These are phyloP conservation scores for Chaetodon auriga DNA, from an alignment of 2,113 vertebrate species.

Conservation along the genomic window DNA sequence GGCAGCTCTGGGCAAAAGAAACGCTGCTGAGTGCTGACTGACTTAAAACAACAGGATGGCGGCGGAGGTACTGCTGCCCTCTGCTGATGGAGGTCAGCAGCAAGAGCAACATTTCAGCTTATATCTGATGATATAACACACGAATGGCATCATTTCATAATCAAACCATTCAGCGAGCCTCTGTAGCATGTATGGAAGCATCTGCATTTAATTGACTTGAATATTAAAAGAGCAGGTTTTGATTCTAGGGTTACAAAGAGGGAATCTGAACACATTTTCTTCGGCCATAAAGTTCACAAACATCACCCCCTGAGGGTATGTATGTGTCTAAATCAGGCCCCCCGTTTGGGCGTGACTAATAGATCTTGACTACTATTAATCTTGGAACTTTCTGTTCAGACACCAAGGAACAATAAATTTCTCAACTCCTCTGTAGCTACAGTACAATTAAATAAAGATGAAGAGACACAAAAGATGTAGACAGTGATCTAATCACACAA, in stretches of 20 bases:
- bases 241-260: neutral
- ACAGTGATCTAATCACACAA: constrained; percentile 41
- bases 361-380: neutral
- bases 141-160: too few relatives aligned
- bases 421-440: neutral
- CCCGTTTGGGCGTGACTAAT: neutral
- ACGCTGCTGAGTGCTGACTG: constrained; percentile 10
- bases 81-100: constrained; percentile 50
- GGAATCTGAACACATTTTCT: too few relatives aligned
- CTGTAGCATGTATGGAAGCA: neutral
- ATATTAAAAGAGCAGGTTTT: neutral
- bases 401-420: constrained; percentile 41
- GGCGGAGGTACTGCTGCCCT: constrained; percentile 49
- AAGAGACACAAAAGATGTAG: neutral
- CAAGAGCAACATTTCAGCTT: neutral
- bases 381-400: constrained; percentile 11
- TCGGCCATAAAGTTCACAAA: neutral
- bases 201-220: neutral
- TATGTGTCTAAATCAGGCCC: neutral
- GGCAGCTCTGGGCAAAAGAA: constrained; percentile 12
- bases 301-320: neutral
- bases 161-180: neutral
- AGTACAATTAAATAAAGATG: constrained; percentile 5
- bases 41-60: neutral
- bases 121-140: too few relatives aligned